Base-by-base conservation (phyloP, 2,113 vertebrate genomes). In the Pelecanus crispus region DNA sequence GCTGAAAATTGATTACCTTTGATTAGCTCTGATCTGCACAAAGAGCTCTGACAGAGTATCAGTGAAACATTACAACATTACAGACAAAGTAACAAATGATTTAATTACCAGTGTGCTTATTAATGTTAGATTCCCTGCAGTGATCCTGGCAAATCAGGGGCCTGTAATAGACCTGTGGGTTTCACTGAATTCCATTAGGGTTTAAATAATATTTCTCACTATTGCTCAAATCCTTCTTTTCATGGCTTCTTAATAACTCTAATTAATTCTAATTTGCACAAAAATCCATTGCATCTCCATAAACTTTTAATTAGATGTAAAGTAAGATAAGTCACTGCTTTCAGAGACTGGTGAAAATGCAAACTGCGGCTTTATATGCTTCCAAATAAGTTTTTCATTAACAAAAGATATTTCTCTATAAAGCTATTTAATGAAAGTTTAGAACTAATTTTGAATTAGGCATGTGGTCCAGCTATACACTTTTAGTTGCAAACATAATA, bases 21-120 rank as follows among this genome's bases (percentile, higher is more conserved):
- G 99, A 99, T 99, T 99, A 99, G 98, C 98, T 98, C 98, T 99
- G 99, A 99, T 99, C 99, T 98, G 98, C 98, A 98, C 97, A 98
- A 98, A 98, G 98, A 98, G 97, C 98, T 98, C 98, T 98, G 98
- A 98, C 97, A 98, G 98, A 98, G 98, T 98, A 98, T 98, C 97
- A 97, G 98, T 98, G 98, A 98, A 99, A 98, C 98, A 98, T 98
- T 98, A 98, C 98, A 98, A 98, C 98, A 98, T 98, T 98, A 98
- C 98, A 98, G 98, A 98, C 97, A 97, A 98, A 98, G 97, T 98
- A 98, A 98, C 98, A 98, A 99, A 98, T 99, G 98, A 98, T 98
- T 98, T 98, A 98, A 98, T 98, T 98, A 98, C 98, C 98, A 98
- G 97, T 98, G 98, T 98, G 98, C 98, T 98, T 98, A 98, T 98